Evolutionary conservation across 2,113 vertebrate species (phyloP), one percentile per base, ranked within the genome.

Genomic region (Bathybates hornii): DNA sequence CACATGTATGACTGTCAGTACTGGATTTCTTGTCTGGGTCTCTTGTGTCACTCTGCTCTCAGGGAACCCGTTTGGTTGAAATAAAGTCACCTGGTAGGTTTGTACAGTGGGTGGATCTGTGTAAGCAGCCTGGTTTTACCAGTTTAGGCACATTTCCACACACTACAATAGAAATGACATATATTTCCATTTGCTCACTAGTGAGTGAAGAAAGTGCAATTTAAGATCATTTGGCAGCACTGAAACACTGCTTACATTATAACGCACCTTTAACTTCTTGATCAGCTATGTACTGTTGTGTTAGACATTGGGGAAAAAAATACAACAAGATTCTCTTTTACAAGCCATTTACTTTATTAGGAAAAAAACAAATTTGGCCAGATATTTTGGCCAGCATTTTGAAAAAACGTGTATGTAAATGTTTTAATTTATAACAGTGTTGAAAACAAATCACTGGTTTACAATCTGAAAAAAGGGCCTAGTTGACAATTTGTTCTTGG

Each of bases 141-240:
- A 53, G 94, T 95, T 93, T 8, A 84, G 90, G 82, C 80, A 59
- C 90, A 93, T 94, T 92, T 86, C 78, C 53, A 27, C 36, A 34
- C 43, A 82, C 45, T 85, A 90, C 89, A 93, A 87, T 81, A n/a
- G 41, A 87, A 36, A 89, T 56, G 82, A 82, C 80, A 71, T 7
- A 24, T 29, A 45, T 61, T 76, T 17, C 9, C 45, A 50, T 16
- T 73, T 45, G 38, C 86, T 59, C 32, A 86, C 34, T n/a, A 50
- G 3, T 54, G 41, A 59, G 29, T 56, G 34, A 89, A 76, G 88
- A 45, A 36, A 53, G 50, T 34, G 56, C 81, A 50, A 81, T 61
- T 5, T 0, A 7, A 24, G 11, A n/a, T 52, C 6, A 79, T 85
- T 86, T n/a, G 4, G 5, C 24, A 56, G 13, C 27, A 45, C 9